Evolutionary conservation across 2,797 vertebrate genomes (phyloP), one percentile per base, ranked within the genome.

Genomic region (Choloepus didactylus): DNA sequence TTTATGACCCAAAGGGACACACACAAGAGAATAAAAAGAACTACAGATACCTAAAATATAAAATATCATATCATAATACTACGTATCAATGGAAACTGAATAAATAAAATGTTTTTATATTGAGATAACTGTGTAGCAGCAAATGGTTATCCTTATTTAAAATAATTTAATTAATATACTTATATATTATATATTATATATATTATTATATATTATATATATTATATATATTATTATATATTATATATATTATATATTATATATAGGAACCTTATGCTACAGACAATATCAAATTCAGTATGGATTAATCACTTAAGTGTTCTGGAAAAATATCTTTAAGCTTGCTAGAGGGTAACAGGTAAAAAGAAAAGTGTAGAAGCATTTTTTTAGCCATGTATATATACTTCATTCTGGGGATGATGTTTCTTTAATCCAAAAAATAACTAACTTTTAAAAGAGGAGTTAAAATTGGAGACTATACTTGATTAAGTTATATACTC

Each of bases 401-500:
- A 64, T 21, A 49, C 3, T 38, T 85, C 62, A 12, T 54, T 77
- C 8, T 62, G 23, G 10, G 35, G 46, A 69, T 69, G 38, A 18
- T 93, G 46, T 49, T 56, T 93, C 35, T 86, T 90, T 91, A 25
- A 27, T 87, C 18, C 51, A 60, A 83, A 89, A 56, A 5, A 77
- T 38, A 85, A 89, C 51, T 82, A n/a, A 79, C 59, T 86, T 88
- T 21, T 87, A 70, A 86, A 90, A 83, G 38, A 95, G 59, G 73
- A 92, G 64, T 94, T 38, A 91, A 41, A 29, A 64, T 29, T 91
- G 31, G 14, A 54, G 18, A 70, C 69, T 89, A n/a, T 60, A 80
- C 14, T 82, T 94, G 66, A 91, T 91, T 89, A 93, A 93, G 31
- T 80, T 89, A 59, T 70, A n/a, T n/a, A 85, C 62, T 93, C 76